Evolutionary conservation across 2,888 invertebrate species (phyloP), one percentile per base, ranked within the genome.

Genomic region (Nemotelus nigrinus): DNA sequence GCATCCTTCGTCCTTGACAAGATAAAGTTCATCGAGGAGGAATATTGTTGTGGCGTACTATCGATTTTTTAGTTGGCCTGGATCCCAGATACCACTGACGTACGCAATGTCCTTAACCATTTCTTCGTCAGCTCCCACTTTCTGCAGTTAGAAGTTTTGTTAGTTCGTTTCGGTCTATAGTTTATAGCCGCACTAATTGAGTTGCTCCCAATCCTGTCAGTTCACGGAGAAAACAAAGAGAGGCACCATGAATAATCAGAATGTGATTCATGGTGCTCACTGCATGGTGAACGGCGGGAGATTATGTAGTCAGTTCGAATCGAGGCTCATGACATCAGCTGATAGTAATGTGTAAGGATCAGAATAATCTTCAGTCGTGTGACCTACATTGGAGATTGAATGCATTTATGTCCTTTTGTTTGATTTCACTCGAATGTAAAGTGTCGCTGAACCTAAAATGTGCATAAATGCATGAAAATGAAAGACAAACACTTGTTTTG

Each of bases 31-130:
- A 67, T 47, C 47, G 45, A 67, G 67, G 67, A 45, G 25, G 25
- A 25, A 25, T 25, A 47, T 47, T 44, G n/a, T 47, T 47, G 58
- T 25, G 58, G n/a, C 47, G 7, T 47, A 10, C 4, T 47, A 67
- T 67, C 67, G 67, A 67, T 67, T 67, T 67, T 67, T 64, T 10
- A 10, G 45, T 67, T 67, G 67, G 67, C 67, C 67, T 67, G 67
- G 67, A 67, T 67, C 47, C 48, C n/a, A n/a, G 47, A 10, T 65
- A 8, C 45, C 47, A 45, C 25, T 45, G 67, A 67, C 47, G 67
- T 45, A 67, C 47, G 47, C 3, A 44, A 25, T 44, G 6, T n/a
- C 43, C 43, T 8, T 8, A 6, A 39, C 3, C 10, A 7, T 53
- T 10, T 7, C 6, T 10, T 7, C 7, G 10, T 53, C 53, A 53